These are phyloP conservation scores for Spisula subtruncata DNA, from an alignment of 2,888 invertebrate species.

Conservation along the genomic window DNA sequence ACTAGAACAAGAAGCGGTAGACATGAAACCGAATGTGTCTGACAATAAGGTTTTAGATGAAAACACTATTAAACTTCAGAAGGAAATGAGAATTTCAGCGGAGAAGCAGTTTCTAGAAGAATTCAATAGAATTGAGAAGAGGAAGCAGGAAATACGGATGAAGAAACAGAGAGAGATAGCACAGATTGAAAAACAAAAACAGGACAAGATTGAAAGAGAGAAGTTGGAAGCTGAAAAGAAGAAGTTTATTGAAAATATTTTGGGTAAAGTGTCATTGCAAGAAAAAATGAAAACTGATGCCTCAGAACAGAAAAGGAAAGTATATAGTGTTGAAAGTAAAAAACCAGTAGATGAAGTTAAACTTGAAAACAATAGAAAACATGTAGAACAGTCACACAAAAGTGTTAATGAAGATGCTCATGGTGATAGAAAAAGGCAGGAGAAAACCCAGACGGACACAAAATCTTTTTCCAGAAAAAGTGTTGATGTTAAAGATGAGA, in stretches of 20 bases:
- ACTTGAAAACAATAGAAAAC: constrained; percentile 17
- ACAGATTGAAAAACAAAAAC: constrained; percentile 17
- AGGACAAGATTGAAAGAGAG: constrained; percentile 6
- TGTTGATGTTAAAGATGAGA: neutral
- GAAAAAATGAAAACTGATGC: constrained; percentile 23
- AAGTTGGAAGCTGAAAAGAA: constrained; percentile 1
- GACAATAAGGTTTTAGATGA: neutral
- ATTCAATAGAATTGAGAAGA: constrained; percentile 58
- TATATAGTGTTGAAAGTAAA: neutral
- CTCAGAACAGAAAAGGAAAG: neutral
- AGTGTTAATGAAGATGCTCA: constrained; percentile 21
- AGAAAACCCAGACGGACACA: neutral
- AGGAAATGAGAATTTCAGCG: constrained; percentile 42
- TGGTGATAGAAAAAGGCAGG: neutral
- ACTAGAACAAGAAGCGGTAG: neutral
- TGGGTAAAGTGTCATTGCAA: constrained; percentile 23
- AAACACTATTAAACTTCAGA: constrained; percentile 23
- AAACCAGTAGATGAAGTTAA: neutral
- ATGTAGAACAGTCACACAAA: neutral
- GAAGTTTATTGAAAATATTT: constrained; percentile 21
- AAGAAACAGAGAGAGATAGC: constrained; percentile 42
- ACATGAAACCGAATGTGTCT: neutral
- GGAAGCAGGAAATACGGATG: constrained; percentile 46
- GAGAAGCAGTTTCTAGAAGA: constrained; percentile 60
- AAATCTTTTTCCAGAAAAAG: neutral